Evolutionary conservation across 2,113 vertebrate genomes (phyloP), one percentile per base, ranked within the genome.

Genomic region (Aegotheles bennettii): DNA sequence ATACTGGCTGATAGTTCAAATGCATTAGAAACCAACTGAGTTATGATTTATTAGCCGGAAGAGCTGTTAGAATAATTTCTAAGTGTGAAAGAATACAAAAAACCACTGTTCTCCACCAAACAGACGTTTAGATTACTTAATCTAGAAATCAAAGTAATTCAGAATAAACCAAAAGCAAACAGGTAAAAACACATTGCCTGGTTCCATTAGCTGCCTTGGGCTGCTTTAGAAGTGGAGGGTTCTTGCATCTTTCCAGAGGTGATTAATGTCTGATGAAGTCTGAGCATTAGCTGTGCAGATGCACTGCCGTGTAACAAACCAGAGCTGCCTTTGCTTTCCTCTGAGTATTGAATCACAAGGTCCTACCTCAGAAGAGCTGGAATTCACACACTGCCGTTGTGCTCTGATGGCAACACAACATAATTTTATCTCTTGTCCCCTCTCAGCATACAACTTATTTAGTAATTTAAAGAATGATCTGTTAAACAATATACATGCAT

Each of bases 41-140:
- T 68, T 64, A 81, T 93, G 87, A 93, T 91, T 93, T 94, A 96
- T 94, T 59, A 75, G 85, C 79, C 79, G 69, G 96, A 94, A 95
- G 43, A 93, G 53, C 33, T 75, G 43, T 48, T 69, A 67, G 83
- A 94, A 75, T 89, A 59, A 86, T 53, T 96, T 75, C 68, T 87
- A 61, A 60, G 51, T 26, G 10, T 45, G 60, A 68, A 90, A 79
- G 48, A 20, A 64, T 42, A 67, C 15, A n/a, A 69, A 38, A 70
- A n/a, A 70, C 40, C 6, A 31, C 20, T 67, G 79, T 67, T 95
- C 68, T 81, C 43, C 36, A 82, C 65, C 43, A 81, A 86, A 75
- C 33, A 89, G 79, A 47, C 17, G 7, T 79, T 91, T 42, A 90
- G 92, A 95, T 94, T 87, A 90, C 57, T 53, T 92, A 71, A 90